phyloP scores from a whole-genome alignment of 2,113 vertebrate species.

The Proterorhinus semilunaris region DNA sequence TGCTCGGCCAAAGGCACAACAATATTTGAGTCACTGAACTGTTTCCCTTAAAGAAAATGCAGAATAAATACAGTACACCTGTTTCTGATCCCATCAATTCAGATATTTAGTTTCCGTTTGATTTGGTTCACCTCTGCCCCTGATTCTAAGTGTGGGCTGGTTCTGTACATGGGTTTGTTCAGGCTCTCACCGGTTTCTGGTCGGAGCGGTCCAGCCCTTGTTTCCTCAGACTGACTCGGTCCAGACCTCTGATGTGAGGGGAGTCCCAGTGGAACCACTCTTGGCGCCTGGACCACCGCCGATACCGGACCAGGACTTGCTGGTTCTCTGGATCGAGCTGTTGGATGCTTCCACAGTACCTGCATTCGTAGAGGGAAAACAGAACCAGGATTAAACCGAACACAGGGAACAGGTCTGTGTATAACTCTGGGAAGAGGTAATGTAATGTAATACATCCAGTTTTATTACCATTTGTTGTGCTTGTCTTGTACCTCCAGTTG shows the following conservation, averaged over 20 bases:
- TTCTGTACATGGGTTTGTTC: background rate
- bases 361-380: slow-evolving; percentile 40
- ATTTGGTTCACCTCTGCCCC: no score
- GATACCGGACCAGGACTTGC: slow-evolving; percentile 91
- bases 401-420: no score
- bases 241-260: slow-evolving; percentile 87
- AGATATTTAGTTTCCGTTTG: no score
- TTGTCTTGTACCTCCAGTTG: slow-evolving; percentile 94
- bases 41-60: no score
- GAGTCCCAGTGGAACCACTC: slow-evolving; percentile 98
- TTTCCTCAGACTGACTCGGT: slow-evolving; percentile 90
- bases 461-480: slow-evolving; percentile 91
- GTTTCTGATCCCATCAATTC: no score
- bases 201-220: slow-evolving; percentile 72
- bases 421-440: no score
- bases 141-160: no score
- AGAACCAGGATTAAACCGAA: no score
- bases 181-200: slow-evolving; percentile 41
- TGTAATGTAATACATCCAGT: background rate
- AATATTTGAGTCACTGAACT: no score
- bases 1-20: no score
- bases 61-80: no score
- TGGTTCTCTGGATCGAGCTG: slow-evolving; percentile 94
- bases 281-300: slow-evolving; percentile 94
- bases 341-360: slow-evolving; percentile 95